A percentile compares a stretch with the other conserved stretches of the same genome.
Evolutionary conservation across 2,888 invertebrate species (phyloP).

Genomic region (Petrolisthes cinctipes): DNA sequence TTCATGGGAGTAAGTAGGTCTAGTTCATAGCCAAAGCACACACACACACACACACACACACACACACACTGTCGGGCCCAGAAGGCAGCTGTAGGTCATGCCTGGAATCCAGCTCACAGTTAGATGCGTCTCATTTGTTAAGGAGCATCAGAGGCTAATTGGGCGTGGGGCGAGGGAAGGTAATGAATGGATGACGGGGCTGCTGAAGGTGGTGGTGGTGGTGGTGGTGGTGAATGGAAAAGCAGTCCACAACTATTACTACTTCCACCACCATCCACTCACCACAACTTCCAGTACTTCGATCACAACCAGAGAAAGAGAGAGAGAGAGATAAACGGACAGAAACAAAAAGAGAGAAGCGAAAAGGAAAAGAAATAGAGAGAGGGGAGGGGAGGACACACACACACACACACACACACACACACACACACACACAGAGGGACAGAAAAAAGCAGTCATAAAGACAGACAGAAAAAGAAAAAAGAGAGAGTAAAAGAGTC

Average conservation of each 20-base stretch:
- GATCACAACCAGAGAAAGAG: background rate
- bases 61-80: background rate
- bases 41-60: constrained; percentile 1
- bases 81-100: no score
- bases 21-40: background rate
- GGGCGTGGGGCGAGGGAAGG: no score
- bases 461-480: background rate
- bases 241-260: no score
- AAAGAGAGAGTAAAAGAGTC: background rate
- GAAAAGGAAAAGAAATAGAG: background rate
- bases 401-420: constrained; percentile 23
- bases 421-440: constrained; percentile 20
- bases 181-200: no score
- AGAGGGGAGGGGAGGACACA: background rate
- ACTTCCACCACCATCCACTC: no score
- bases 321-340: background rate
- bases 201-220: no score
- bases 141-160: no score
- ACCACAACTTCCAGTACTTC: no score
- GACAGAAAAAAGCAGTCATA: constrained; percentile 1
- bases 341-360: background rate
- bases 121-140: no score
- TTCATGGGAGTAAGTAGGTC: no score
- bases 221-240: no score
- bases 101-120: no score